Evolutionary conservation across 2,888 invertebrate genomes (phyloP).

Genomic region (Orthosia gothica): DNA sequence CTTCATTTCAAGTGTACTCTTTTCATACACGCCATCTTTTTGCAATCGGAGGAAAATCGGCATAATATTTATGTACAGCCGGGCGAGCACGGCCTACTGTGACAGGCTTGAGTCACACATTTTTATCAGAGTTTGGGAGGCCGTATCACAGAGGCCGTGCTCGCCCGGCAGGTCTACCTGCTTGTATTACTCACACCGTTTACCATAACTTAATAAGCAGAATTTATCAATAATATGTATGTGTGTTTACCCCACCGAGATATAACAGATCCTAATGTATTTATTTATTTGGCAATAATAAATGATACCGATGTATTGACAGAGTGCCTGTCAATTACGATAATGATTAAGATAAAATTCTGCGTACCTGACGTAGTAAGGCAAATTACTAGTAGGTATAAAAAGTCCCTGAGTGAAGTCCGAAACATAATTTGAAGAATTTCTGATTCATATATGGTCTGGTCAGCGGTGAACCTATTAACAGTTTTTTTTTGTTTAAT

Average conservation of each 20-base stretch:
- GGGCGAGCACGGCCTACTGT: no score
- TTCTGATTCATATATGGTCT: constrained; percentile 41
- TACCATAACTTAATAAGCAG: constrained; percentile 35
- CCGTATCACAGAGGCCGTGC: no score
- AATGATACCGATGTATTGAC: constrained; percentile 19
- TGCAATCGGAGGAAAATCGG: constrained; percentile 68
- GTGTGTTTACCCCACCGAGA: constrained; percentile 13
- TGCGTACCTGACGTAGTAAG: constrained; percentile 9
- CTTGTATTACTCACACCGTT: constrained; percentile 35
- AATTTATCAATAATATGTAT: constrained; percentile 25
- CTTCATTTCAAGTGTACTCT: constrained; percentile 56
- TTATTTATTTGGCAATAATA: constrained; percentile 20
- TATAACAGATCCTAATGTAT: constrained; percentile 9
- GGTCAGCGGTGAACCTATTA: constrained; percentile 10
- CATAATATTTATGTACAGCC: constrained; percentile 5
- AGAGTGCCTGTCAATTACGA: constrained; percentile 20
- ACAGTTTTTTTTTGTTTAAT: background rate
- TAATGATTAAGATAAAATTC: constrained; percentile 37
- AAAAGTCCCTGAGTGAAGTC: constrained; percentile 35
- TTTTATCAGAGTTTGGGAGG: no score
- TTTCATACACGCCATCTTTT: constrained; percentile 60
- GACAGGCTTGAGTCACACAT: no score
- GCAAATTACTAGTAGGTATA: constrained; percentile 28
- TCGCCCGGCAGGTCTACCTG: background rate
- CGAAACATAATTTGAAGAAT: constrained; percentile 21